These are phyloP conservation scores for Tenualosa thibaudeaui DNA, from an alignment of 2,797 vertebrate species.

Conservation along the genomic window DNA sequence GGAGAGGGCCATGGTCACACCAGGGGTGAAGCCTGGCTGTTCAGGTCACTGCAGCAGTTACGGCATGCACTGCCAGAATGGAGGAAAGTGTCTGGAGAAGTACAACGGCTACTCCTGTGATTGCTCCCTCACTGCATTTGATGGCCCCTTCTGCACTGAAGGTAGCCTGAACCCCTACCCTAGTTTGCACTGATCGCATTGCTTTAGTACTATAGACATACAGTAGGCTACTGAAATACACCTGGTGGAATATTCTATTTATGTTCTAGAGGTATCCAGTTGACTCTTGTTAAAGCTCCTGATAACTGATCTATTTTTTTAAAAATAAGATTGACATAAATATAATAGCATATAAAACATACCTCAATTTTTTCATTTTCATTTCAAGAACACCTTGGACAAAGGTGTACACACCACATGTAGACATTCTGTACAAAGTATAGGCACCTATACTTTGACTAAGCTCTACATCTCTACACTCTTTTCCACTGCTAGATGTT, in stretches of 20 bases:
- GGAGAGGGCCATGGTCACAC: conserved; percentile 81
- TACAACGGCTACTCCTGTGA: conserved; percentile 94
- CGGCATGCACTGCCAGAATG: conserved; percentile 86
- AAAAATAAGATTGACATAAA: background rate
- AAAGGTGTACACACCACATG: too few species aligned
- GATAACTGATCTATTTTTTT: background rate
- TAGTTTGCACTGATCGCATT: background rate
- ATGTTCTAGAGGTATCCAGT: background rate
- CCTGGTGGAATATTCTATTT: background rate
- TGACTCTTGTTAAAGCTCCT: background rate
- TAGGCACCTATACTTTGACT: background rate
- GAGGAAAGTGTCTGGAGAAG: conserved; percentile 90
- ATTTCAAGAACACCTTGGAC: background rate
- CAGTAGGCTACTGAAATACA: background rate
- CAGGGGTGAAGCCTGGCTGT: conserved; percentile 89
- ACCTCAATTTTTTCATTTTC: background rate
- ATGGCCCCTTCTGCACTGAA: conserved; percentile 90
- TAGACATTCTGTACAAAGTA: background rate
- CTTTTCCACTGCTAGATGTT: conserved; percentile 75
- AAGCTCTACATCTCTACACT: background rate
- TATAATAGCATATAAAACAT: background rate
- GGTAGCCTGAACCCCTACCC: conserved; percentile 65
- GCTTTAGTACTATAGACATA: background rate
- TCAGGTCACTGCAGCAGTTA: conserved; percentile 92
- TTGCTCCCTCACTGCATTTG: conserved; percentile 87